These are phyloP conservation scores for Chaetophractus vellerosus DNA, from an alignment of 2,797 vertebrate species.

Conservation along the genomic window DNA sequence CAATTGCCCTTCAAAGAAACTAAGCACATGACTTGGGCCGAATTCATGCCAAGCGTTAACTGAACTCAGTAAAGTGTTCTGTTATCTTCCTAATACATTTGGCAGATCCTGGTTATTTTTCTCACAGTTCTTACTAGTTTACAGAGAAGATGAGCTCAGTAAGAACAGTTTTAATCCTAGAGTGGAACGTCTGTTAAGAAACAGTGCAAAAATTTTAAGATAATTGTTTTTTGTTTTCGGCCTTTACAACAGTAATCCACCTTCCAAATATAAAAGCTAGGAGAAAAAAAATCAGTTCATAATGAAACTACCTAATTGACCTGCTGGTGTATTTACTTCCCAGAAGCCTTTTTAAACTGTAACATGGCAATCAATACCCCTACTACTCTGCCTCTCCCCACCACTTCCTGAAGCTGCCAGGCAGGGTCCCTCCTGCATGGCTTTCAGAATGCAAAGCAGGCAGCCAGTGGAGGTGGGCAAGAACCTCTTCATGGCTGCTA, in stretches of 20 bases:
- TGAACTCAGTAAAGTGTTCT: slow-evolving; percentile 3
- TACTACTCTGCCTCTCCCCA: not conserved
- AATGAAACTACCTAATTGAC: not conserved
- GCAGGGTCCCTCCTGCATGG: fast-evolving
- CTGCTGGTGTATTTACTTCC: slow-evolving; percentile 39
- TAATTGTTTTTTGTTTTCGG: not conserved
- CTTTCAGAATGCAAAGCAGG: not conserved
- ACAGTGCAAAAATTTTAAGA: not conserved
- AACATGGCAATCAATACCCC: not conserved
- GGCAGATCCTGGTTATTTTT: not conserved
- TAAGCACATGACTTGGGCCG: too few species aligned
- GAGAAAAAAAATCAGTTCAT: not conserved
- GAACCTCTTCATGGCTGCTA: not conserved
- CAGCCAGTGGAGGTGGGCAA: not conserved
- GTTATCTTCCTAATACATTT: not conserved
- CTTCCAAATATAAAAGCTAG: not conserved
- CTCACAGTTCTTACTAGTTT: not conserved
- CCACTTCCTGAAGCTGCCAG: not conserved
- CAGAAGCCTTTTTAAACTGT: not conserved
- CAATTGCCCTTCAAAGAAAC: slow-evolving; percentile 26
- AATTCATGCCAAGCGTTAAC: not conserved
- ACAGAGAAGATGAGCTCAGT: not conserved
- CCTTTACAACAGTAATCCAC: not conserved
- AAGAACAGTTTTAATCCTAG: not conserved
- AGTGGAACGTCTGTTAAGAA: not conserved